These are phyloP conservation scores for Cirrhinus mrigala DNA, from an alignment of 2,797 vertebrate genomes.

Conservation along the genomic window DNA sequence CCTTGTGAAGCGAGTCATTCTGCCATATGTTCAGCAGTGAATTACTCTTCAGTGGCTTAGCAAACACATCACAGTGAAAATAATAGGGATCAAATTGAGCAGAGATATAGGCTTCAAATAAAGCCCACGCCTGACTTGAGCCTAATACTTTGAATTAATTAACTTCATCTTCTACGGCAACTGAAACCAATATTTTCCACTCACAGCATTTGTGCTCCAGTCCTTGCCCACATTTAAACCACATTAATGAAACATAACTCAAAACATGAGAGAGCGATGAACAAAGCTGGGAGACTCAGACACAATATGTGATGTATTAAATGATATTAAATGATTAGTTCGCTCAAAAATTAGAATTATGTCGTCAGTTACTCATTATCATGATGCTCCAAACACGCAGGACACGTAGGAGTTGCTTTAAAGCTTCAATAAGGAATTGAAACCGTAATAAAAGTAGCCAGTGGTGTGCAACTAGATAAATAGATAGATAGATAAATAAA, in stretches of 20 bases:
- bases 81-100: conserved; percentile 50
- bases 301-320: conserved; percentile 7
- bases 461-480: too few relatives aligned
- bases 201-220: conserved; percentile 1
- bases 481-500: too few relatives aligned
- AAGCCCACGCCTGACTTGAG: conserved; percentile 35
- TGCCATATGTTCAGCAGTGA: conserved; percentile 17
- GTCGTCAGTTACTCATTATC: not conserved
- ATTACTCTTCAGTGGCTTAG: conserved; percentile 34
- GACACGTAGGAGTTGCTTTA: too few relatives aligned
- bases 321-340: not conserved
- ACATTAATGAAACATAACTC: not conserved
- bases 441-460: too few relatives aligned
- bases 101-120: conserved; percentile 28
- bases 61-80: conserved; percentile 21
- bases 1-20: conserved; percentile 24
- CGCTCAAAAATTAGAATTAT: not conserved
- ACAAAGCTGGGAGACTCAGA: not conserved
- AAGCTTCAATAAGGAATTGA: too few relatives aligned
- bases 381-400: not conserved
- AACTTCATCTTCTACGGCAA: conserved; percentile 19
- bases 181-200: conserved; percentile 36
- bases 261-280: not conserved
- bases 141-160: conserved; percentile 46
- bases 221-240: conserved; percentile 6